phyloP scores from a whole-genome alignment of 2,888 invertebrate species.

The Ennomos fuscantarius region DNA sequence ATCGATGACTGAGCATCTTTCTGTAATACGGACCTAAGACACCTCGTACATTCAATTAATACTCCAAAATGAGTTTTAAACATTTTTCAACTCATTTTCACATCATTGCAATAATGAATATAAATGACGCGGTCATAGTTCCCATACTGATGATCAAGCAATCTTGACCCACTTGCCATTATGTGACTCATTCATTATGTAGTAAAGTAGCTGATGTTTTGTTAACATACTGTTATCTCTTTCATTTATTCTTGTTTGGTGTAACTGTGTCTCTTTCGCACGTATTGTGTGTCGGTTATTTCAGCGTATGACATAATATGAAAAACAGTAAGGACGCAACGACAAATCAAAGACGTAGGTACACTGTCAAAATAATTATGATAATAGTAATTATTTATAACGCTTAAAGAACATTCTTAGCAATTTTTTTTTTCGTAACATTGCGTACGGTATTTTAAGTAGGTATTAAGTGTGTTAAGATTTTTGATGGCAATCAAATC shows the following conservation, averaged over 20 bases:
- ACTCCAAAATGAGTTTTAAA: too few relatives aligned
- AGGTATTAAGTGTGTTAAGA: too few relatives aligned
- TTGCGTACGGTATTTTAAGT: too few relatives aligned
- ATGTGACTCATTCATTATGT: constrained; percentile 33
- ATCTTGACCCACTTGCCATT: constrained; percentile 36
- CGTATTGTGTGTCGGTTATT: constrained; percentile 24
- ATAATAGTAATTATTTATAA: too few relatives aligned
- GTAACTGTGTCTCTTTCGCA: constrained; percentile 20
- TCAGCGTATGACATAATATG: constrained; percentile 25
- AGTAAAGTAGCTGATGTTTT: constrained; percentile 22
- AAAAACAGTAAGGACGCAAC: constrained; percentile 17
- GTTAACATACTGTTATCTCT: constrained; percentile 25
- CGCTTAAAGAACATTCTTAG: too few relatives aligned
- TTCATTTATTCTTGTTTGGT: neutral
- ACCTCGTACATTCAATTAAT: neutral
- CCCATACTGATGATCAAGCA: constrained; percentile 24
- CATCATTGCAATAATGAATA: constrained; percentile 28
- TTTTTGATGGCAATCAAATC: too few relatives aligned
- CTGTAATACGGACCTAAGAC: too few relatives aligned
- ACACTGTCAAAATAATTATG: too few relatives aligned
- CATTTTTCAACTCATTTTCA: constrained; percentile 2
- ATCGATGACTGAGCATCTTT: too few relatives aligned
- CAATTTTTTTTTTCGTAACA: too few relatives aligned
- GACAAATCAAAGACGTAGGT: too few relatives aligned
- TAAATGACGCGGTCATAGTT: constrained; percentile 28